Evolutionary conservation across 2,888 invertebrate genomes (phyloP), one percentile per base, ranked within the genome.

Genomic region (Nomada flava): DNA sequence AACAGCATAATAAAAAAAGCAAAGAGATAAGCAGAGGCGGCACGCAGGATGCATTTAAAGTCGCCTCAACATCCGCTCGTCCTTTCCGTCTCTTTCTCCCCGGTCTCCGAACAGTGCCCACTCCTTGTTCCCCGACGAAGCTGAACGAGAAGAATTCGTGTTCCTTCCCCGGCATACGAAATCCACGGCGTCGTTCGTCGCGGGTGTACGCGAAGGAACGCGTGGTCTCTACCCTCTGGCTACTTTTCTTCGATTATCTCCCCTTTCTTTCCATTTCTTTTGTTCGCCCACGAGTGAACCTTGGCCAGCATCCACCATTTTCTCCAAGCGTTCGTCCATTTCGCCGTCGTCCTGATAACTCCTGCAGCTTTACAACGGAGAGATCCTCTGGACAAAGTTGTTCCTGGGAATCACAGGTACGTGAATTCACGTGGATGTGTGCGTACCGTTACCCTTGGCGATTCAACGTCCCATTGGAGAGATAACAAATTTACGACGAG

Each of bases 11-110:
- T 36, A 62, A 60, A 13, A 68, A 76, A 75, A 59, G 64, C 50
- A 53, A 70, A 55, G 65, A 74, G 59, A 64, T 76, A 64, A 73
- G 78, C 73, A 74, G 65, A 75, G 76, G 65, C 72, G 67, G 74
- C 74, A 91, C 90, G 88, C 84, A 78, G 73, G 86, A 82, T 84
- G 91, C 89, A 91, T 91, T 90, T 90, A 83, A 91, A 90, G 83
- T 87, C 78, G 84, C 69, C 83, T 55, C 82, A 85, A 89, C 91
- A 91, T 90, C 90, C 91, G 89, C 80, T 86, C 79, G 44, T 42
- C 44, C 44, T 73, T 64, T 44, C 55, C 15, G 11, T 44, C 53
- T 50, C 53, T 44, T 36, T 26, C n/a, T 57, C 26, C 20, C 23
- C 60, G 7, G 75, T 75, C 63, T 47, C 53, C 52, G 47, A 20